Percentiles rank a stretch among this genome's conserved stretches.
Conservation (phyloP, 2,113 vertebrate species). For the Dolichotis patagonum region DNA sequence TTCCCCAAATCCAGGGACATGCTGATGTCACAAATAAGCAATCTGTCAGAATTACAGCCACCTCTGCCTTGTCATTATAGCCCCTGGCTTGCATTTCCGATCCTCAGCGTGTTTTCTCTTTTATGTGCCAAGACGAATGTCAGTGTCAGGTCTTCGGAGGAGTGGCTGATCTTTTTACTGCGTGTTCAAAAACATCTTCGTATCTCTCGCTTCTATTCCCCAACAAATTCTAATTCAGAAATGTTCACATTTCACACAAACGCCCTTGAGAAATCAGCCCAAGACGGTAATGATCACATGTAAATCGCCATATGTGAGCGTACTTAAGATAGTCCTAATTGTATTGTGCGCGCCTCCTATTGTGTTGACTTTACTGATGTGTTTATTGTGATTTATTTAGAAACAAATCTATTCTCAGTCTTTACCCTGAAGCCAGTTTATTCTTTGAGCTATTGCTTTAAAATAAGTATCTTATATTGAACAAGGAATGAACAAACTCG, state of each 20-base stretch:
- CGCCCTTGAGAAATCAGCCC: conserved; percentile 62
- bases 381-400: conserved; percentile 52
- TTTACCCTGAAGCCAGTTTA: conserved; percentile 56
- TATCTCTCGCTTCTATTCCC: conserved; percentile 57
- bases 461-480: conserved; percentile 57
- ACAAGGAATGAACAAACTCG: conserved; percentile 55
- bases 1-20: conserved; percentile 43
- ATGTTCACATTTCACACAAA: conserved; percentile 22
- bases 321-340: conserved; percentile 36
- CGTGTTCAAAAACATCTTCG: conserved; percentile 63
- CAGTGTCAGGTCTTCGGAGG: conserved; percentile 60
- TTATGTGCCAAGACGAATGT: conserved; percentile 72
- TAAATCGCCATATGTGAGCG: conserved; percentile 41
- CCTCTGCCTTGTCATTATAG: conserved; percentile 54
- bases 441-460: conserved; percentile 34
- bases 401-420: conserved; percentile 47
- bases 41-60: conserved; percentile 58
- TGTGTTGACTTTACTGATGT: neutral
- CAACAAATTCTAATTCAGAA: conserved; percentile 67
- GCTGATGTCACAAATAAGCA: conserved; percentile 27
- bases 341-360: conserved; percentile 24
- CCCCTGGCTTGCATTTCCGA: neutral
- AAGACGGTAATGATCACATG: neutral
- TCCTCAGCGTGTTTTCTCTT: conserved; percentile 58
- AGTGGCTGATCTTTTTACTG: conserved; percentile 60